Conservation (phyloP, 2,888 invertebrate species). For the Limulus polyphemus region DNA sequence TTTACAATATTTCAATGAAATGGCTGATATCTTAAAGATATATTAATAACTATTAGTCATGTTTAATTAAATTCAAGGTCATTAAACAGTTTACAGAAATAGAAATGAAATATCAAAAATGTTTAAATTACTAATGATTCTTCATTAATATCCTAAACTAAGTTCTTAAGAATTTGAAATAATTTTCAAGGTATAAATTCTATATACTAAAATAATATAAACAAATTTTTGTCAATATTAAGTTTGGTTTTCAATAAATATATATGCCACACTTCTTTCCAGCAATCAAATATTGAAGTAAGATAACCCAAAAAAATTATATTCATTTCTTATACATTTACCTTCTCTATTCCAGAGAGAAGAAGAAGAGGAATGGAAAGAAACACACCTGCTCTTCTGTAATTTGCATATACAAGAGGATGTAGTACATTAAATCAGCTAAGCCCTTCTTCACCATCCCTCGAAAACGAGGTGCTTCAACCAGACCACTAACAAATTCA, state of each 20-base stretch:
- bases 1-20: too few species aligned
- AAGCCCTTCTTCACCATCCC: constrained; percentile 47
- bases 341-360: too few species aligned
- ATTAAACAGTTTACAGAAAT: too few species aligned
- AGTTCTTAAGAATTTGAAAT: too few species aligned
- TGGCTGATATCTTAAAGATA: too few species aligned
- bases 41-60: too few species aligned
- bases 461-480: constrained; percentile 46
- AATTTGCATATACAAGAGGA: constrained; percentile 56
- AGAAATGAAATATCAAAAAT: too few species aligned
- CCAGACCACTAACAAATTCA: constrained; percentile 51
- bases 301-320: background rate
- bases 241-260: background rate
- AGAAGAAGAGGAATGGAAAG: background rate
- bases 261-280: background rate
- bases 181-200: background rate
- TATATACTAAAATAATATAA: background rate
- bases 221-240: background rate
- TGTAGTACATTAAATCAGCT: constrained; percentile 51
- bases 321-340: background rate
- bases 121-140: too few species aligned
- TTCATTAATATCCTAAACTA: too few species aligned
- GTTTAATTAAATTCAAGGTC: too few species aligned
- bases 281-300: background rate
- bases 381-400: constrained; percentile 48